Conservation (phyloP, 2,797 vertebrate genomes). For the Xerus rutilus region DNA sequence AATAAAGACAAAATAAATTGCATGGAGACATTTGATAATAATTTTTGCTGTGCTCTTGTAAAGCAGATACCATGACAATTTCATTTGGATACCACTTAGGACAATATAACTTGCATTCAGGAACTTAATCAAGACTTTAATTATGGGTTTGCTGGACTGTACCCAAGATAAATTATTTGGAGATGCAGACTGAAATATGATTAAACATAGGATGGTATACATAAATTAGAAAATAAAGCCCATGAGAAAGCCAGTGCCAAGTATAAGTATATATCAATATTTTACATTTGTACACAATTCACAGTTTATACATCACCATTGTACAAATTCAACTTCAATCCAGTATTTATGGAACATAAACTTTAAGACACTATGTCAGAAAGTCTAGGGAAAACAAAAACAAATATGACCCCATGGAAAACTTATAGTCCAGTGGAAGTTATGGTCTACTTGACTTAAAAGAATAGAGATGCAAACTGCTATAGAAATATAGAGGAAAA, state of each 20-base stretch:
- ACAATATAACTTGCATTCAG: slow-evolving; percentile 42
- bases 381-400: neutral
- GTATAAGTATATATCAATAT: neutral
- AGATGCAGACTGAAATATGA: slow-evolving; percentile 43
- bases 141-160: neutral
- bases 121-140: slow-evolving; percentile 68
- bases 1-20: slow-evolving; percentile 62
- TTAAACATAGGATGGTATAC: neutral
- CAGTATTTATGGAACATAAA: neutral
- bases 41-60: slow-evolving; percentile 44
- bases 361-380: neutral
- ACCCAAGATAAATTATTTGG: neutral
- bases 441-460: neutral
- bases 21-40: slow-evolving; percentile 43
- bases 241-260: slow-evolving; percentile 25
- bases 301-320: slow-evolving; percentile 1
- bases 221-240: slow-evolving; percentile 36
- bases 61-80: slow-evolving; percentile 53
- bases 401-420: neutral
- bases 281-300: neutral
- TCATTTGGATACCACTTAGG: slow-evolving; percentile 68
- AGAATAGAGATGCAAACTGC: neutral
- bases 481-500: neutral
- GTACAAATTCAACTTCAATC: neutral
- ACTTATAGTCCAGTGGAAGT: slow-evolving; percentile 1